These are phyloP conservation scores for Byasa hedistus DNA, from an alignment of 2,888 invertebrate genomes.

Conservation along the genomic window DNA sequence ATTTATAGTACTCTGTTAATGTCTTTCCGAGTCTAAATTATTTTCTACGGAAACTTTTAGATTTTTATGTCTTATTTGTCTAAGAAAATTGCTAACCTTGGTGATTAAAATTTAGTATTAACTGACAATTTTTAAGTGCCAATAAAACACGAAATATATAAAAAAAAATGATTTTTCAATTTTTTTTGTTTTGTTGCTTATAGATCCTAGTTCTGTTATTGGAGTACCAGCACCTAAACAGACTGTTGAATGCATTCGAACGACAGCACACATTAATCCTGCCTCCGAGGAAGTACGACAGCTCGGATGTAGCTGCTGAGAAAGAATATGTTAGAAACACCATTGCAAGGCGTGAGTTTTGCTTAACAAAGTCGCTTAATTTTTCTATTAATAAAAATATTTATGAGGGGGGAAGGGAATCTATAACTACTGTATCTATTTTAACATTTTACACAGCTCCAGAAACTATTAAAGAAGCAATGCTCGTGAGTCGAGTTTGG, in stretches of 20 bases:
- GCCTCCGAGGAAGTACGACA: constrained; percentile 18
- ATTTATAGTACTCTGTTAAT: too few species aligned
- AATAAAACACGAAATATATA: too few species aligned
- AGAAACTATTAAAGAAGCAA: constrained; percentile 27
- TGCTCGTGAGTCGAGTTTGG: constrained; percentile 28
- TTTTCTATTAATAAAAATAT: too few species aligned
- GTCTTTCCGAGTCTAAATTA: too few species aligned
- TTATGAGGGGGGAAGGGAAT: too few species aligned
- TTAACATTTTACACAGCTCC: constrained; percentile 9
- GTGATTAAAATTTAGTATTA: too few species aligned
- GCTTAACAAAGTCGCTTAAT: not conserved
- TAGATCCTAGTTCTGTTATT: constrained; percentile 33
- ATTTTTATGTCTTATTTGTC: too few species aligned
- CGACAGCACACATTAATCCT: constrained; percentile 11
- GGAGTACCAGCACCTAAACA: constrained; percentile 32
- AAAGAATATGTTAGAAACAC: constrained; percentile 20
- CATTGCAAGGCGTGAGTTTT: constrained; percentile 19
- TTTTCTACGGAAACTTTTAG: too few species aligned
- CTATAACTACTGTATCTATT: not conserved
- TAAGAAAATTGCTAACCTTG: too few species aligned
- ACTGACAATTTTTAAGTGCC: too few species aligned
- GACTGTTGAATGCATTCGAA: constrained; percentile 27
- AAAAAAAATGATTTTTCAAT: not conserved
- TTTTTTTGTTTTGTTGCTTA: not conserved
- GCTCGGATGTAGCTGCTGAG: constrained; percentile 17